Percentiles rank a stretch among this genome's conserved stretches.
phyloP scores from a whole-genome alignment of 1,140 invertebrate genomes.

The Hetaerina americana region DNA sequence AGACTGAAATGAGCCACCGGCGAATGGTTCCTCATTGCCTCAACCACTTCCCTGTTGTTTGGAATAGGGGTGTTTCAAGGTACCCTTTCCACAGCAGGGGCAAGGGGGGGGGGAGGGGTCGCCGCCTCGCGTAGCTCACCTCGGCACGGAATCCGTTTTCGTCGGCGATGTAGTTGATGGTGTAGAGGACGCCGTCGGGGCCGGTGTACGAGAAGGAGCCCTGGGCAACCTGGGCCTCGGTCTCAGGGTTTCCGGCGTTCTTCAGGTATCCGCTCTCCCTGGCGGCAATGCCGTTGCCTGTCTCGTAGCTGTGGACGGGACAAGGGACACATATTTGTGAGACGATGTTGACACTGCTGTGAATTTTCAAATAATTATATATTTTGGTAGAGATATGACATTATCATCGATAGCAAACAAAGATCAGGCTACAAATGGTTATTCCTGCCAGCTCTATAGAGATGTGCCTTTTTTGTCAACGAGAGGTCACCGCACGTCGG shows the following conservation, averaged over 20 bases:
- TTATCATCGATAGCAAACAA: no score
- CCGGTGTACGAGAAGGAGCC: conserved; percentile 50
- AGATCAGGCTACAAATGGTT: no score
- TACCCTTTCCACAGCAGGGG: no score
- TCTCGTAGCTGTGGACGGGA: conserved; percentile 31
- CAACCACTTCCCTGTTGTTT: no score
- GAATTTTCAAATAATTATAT: conserved; percentile 29
- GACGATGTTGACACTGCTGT: neutral
- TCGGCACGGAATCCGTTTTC: conserved; percentile 38
- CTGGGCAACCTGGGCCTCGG: conserved; percentile 16
- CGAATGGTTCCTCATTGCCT: no score
- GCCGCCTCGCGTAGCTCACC: no score
- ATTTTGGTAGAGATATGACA: conserved; percentile 14
- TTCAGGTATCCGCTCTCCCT: conserved; percentile 24
- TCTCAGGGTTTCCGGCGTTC: conserved; percentile 23
- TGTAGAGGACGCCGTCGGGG: conserved; percentile 45
- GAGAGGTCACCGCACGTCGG: no score
- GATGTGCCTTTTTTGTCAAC: no score
- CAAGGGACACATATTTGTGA: conserved; percentile 14
- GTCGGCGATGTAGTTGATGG: conserved; percentile 47
- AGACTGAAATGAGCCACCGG: no score
- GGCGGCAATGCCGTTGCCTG: conserved; percentile 32
- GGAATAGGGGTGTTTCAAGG: no score
- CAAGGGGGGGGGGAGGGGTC: no score
- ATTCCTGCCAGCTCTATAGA: no score